phyloP scores from a whole-genome alignment of 1,140 invertebrate species.

The Sycophaga agraensis region DNA sequence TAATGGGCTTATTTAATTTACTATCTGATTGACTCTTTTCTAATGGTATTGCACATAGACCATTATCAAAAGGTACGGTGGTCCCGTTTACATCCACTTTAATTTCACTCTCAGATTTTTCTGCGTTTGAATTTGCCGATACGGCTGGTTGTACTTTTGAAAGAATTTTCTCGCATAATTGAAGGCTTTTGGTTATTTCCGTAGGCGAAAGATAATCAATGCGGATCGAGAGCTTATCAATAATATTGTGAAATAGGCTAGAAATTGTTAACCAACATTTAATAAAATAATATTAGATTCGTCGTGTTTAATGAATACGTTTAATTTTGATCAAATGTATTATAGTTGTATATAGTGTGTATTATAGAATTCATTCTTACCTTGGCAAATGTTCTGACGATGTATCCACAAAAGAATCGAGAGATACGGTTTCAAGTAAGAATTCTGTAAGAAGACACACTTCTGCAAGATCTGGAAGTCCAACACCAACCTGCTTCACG shows the following conservation, averaged over 20 bases:
- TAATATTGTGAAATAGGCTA: slow-evolving; percentile 64
- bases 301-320: too few relatives aligned
- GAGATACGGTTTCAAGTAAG: slow-evolving; percentile 75
- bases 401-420: slow-evolving; percentile 79
- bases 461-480: slow-evolving; percentile 65
- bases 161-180: slow-evolving; percentile 75
- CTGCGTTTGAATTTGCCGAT: slow-evolving; percentile 37
- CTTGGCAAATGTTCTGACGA: slow-evolving; percentile 76
- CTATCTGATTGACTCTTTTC: slow-evolving; percentile 71
- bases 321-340: too few relatives aligned
- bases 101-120: slow-evolving; percentile 34
- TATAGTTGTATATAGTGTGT: neutral
- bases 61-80: slow-evolving; percentile 33
- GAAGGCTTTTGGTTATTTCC: slow-evolving; percentile 68
- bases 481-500: slow-evolving; percentile 62
- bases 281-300: too few relatives aligned
- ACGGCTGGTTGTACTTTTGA: slow-evolving; percentile 73
- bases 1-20: slow-evolving; percentile 61
- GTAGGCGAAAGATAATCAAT: slow-evolving; percentile 62
- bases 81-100: slow-evolving; percentile 29
- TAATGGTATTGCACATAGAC: slow-evolving; percentile 49
- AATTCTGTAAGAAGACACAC: slow-evolving; percentile 76
- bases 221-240: slow-evolving; percentile 62
- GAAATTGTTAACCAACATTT: neutral
- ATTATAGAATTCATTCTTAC: slow-evolving; percentile 1